Base-by-base conservation (phyloP, 2,888 invertebrate species). In the Deilephila elpenor region DNA sequence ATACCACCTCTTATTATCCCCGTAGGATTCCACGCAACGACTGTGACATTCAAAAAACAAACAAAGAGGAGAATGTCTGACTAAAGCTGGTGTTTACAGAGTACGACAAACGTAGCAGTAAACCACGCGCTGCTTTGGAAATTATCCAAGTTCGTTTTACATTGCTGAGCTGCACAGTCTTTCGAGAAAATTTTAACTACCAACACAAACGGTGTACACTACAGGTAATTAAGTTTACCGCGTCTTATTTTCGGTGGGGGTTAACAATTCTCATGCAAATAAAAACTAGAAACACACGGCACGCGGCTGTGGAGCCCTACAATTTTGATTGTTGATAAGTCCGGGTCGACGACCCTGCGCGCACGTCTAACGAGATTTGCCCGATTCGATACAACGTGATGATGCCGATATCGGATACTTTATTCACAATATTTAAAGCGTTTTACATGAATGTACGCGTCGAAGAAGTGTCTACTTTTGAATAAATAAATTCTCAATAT, bases 281-380 rank as follows among this genome's bases (percentile, higher is more conserved):
- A 88, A 79, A n/a, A 80, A 73, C 79, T 81, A 80, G 78, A 76
- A 75, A 75, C 74, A 72, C 59, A 44, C 76, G 74, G 76, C 74
- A 75, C 75, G 74, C 75, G 73, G 78, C 79, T 76, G 78, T 81
- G 83, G 87, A 88, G 88, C 87, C 86, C 85, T 84, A 89, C 86
- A 85, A 87, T 87, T 89, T 90, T 88, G 86, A 91, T 89, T 88
- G 89, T 89, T 90, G 90, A 91, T 91, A 92, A 92, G 86, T 91
- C 87, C 88, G 91, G 93, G 91, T 94, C 88, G 84, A 85, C 81
- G 90, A 90, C 88, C 91, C 87, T 89, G 86, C 84, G 88, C 90
- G 89, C 92, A 91, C 92, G 93, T 91, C 90, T 89, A 84, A 82
- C 84, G 82, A 88, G 86, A 90, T 91, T 90, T 88, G 84, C 87